Conservation (phyloP, 2,888 invertebrate species). For the Flexamia atlantica region DNA sequence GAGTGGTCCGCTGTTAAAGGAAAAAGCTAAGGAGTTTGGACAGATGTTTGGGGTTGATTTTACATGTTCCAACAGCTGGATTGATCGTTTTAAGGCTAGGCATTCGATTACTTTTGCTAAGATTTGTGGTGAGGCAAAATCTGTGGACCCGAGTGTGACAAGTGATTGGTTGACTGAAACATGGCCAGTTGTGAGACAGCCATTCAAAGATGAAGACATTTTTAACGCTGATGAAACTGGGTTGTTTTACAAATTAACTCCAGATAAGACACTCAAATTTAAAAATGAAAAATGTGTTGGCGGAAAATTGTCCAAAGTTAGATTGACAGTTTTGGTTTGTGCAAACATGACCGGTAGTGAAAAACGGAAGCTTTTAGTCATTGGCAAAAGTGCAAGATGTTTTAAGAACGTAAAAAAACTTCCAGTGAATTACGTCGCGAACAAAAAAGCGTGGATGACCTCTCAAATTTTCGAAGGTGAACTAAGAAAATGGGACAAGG, state of each 20-base stretch:
- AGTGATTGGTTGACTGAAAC: slow-evolving; percentile 24
- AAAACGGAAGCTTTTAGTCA: slow-evolving; percentile 69
- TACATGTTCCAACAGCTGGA: slow-evolving; percentile 46
- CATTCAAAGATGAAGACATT: slow-evolving; percentile 66
- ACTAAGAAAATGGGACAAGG: slow-evolving; percentile 69
- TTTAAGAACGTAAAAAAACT: slow-evolving; percentile 55
- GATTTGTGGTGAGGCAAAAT: slow-evolving; percentile 49
- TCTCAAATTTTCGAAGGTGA: slow-evolving; percentile 43
- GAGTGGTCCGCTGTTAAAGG: slow-evolving; percentile 42
- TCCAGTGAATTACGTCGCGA: slow-evolving; percentile 43
- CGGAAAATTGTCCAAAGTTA: slow-evolving; percentile 70
- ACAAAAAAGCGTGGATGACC: slow-evolving; percentile 59
- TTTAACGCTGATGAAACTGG: slow-evolving; percentile 71
- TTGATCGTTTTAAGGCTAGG: slow-evolving; percentile 54
- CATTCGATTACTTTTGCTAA: slow-evolving; percentile 54
- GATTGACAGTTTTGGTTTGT: slow-evolving; percentile 72
- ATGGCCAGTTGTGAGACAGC: slow-evolving; percentile 37
- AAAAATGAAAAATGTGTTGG: slow-evolving; percentile 71
- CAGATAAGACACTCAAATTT: slow-evolving; percentile 69
- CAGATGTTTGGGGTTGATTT: slow-evolving; percentile 39
- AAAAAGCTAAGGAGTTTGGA: slow-evolving; percentile 35
- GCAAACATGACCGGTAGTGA: slow-evolving; percentile 72
- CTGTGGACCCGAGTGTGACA: slow-evolving; percentile 35
- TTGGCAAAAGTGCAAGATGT: slow-evolving; percentile 50
- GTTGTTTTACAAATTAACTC: slow-evolving; percentile 68